A percentile compares a stretch with the other conserved stretches of the same genome.
phyloP scores from a whole-genome alignment of 2,888 invertebrate species.

The Boloria euphrosyne region DNA sequence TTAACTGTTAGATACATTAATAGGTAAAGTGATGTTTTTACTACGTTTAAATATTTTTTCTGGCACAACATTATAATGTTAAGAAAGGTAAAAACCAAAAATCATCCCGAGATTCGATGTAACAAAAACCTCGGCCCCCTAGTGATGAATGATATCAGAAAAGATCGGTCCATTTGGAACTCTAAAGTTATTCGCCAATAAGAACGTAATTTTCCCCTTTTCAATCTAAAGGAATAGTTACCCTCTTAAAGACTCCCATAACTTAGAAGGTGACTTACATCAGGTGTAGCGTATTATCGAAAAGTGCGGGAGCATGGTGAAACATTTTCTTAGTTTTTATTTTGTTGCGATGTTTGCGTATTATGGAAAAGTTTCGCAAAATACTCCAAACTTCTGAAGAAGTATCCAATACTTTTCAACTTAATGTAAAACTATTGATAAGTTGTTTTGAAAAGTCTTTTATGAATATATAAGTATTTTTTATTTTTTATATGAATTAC shows the following conservation, averaged over 20 bases:
- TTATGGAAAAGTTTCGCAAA: slow-evolving; percentile 13
- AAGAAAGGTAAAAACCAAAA: not conserved
- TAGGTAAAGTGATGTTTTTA: too few relatives aligned
- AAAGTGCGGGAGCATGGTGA: slow-evolving; percentile 33
- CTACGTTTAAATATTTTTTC: too few relatives aligned
- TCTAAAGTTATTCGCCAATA: slow-evolving; percentile 29
- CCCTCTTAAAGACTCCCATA: slow-evolving; percentile 51
- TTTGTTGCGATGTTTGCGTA: slow-evolving; percentile 9
- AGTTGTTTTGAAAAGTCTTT: slow-evolving; percentile 14
- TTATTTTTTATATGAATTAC: too few relatives aligned
- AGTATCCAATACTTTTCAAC: slow-evolving; percentile 17
- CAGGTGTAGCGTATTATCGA: slow-evolving; percentile 47
- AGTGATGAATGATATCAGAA: slow-evolving; percentile 17
- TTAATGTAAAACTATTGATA: slow-evolving; percentile 17
- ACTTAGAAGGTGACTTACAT: slow-evolving; percentile 49
- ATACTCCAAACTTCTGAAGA: slow-evolving; percentile 10
- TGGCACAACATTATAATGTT: too few relatives aligned
- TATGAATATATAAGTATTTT: slow-evolving; percentile 16
- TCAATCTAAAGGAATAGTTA: slow-evolving; percentile 53
- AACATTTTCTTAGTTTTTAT: slow-evolving; percentile 19
- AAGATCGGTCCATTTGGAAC: slow-evolving; percentile 26
- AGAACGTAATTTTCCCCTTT: slow-evolving; percentile 47
- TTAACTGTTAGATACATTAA: too few relatives aligned
- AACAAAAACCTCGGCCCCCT: not conserved
- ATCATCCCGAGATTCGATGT: not conserved